These are phyloP conservation scores for Drosophila sproati DNA, from an alignment of 1,140 invertebrate species.

Conservation along the genomic window DNA sequence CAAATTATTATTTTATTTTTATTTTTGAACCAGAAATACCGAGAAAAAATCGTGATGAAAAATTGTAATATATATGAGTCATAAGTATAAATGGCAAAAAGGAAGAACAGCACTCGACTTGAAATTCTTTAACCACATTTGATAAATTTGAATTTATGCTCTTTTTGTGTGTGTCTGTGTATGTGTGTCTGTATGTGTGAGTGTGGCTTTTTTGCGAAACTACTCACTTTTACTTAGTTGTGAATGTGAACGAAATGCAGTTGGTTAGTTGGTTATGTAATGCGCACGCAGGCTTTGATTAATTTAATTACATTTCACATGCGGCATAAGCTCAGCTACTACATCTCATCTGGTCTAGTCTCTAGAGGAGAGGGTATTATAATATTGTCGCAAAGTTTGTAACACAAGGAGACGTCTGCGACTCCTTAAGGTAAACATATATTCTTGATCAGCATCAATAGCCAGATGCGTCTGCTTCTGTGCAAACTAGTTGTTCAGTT, in stretches of 20 bases:
- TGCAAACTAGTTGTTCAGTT: too few relatives aligned
- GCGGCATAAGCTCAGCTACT: constrained; percentile 7
- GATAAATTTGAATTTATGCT: constrained; percentile 72
- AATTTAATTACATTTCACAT: constrained; percentile 70
- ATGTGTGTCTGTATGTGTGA: constrained; percentile 13
- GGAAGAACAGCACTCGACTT: constrained; percentile 43
- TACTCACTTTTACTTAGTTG: constrained; percentile 47
- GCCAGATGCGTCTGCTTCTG: too few relatives aligned
- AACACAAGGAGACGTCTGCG: too few relatives aligned
- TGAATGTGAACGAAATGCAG: constrained; percentile 34
- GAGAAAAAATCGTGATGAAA: constrained; percentile 29
- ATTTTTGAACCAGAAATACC: constrained; percentile 27
- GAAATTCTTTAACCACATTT: constrained; percentile 78
- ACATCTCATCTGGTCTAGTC: not conserved
- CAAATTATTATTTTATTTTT: constrained; percentile 79
- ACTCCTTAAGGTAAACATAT: too few relatives aligned
- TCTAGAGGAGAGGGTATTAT: too few relatives aligned
- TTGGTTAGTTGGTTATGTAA: constrained; percentile 47
- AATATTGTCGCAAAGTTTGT: too few relatives aligned
- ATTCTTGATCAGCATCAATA: too few relatives aligned
- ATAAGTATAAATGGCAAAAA: constrained; percentile 30
- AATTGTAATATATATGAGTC: constrained; percentile 49
- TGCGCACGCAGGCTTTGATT: constrained; percentile 74
- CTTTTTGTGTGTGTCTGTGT: constrained; percentile 25
- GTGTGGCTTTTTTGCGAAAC: constrained; percentile 44